These are phyloP conservation scores for Phyllostomus discolor DNA, from an alignment of 2,113 vertebrate genomes.

Conservation along the genomic window DNA sequence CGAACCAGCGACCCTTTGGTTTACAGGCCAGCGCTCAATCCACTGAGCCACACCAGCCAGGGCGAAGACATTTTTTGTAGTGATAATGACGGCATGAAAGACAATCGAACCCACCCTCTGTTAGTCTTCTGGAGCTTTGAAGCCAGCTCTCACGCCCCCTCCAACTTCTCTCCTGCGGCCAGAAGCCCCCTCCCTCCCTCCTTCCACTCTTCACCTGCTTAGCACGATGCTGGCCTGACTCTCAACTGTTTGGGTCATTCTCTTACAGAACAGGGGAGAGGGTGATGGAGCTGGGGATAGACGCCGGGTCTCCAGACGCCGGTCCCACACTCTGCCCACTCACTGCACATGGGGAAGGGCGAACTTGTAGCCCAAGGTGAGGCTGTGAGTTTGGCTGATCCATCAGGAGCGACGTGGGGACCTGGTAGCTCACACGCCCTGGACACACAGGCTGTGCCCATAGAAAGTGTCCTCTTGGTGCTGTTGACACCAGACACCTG, in stretches of 20 bases:
- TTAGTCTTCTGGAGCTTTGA: fast-evolving
- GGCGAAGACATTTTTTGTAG: neutral
- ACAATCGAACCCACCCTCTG: neutral
- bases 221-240: neutral
- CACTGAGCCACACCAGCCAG: no score
- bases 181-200: neutral
- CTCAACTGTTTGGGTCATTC: neutral
- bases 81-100: neutral
- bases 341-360: neutral
- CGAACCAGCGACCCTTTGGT: no score
- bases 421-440: neutral
- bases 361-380: no score
- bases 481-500: neutral
- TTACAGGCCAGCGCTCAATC: no score
- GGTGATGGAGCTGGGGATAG: neutral
- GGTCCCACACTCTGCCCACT: fast-evolving
- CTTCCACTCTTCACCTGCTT: neutral
- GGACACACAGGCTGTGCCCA: neutral
- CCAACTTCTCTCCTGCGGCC: neutral
- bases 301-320: neutral
- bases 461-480: neutral
- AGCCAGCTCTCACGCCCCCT: neutral
- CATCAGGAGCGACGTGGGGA: neutral
- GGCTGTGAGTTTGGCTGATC: neutral
- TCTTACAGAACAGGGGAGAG: neutral